Base-by-base conservation (phyloP, 2,113 vertebrate species). In the Oreochromis niloticus region DNA sequence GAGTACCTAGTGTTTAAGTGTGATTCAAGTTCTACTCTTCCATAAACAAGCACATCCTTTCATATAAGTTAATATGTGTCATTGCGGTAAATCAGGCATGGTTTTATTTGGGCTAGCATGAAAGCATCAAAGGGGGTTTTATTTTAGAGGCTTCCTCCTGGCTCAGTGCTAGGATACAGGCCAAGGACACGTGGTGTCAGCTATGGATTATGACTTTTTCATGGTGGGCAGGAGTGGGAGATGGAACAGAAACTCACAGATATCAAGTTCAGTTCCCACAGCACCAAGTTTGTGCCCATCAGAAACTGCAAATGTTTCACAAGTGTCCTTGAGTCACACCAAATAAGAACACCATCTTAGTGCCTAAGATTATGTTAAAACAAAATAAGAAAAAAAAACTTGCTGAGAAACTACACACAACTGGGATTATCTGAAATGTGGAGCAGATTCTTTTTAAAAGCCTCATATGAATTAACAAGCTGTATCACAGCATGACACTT, bases 121-220 rank as follows among this genome's bases (percentile, higher is more conserved):
- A 87, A 85, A 85, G 27, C 79, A 82, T 92, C 84, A 88, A 82
- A 87, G 59, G 43, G 24, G 68, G 43, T 82, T 48, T 81, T 88
- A 92, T 93, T 93, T 91, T 88, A n/a, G 86, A 86, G 80, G 83
- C 57, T 71, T 88, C 84, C 86, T 91, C 32, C 78, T 75, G 88
- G 78, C 87, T 75, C 84, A 43, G 71, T 63, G 55, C 54, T 41
- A 39, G 86, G 41, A 91, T 73, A 54, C 80, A 89, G 61, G 93
- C 88, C 89, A 93, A 85, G 83, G 86, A 93, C 34, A 13, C 41
- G 27, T 73, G 27, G 81, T 80, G 78, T 89, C 78, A 85, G 52
- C 39, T 30, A 63, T 84, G 82, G 86, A 90, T 91, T 91, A 83
- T 27, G 63, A 88, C 66, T 79, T 80, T 86, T 84, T 89, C 46